phyloP scores from a whole-genome alignment of 1,140 invertebrate species.

The Pseudomyrmex pallidus region DNA sequence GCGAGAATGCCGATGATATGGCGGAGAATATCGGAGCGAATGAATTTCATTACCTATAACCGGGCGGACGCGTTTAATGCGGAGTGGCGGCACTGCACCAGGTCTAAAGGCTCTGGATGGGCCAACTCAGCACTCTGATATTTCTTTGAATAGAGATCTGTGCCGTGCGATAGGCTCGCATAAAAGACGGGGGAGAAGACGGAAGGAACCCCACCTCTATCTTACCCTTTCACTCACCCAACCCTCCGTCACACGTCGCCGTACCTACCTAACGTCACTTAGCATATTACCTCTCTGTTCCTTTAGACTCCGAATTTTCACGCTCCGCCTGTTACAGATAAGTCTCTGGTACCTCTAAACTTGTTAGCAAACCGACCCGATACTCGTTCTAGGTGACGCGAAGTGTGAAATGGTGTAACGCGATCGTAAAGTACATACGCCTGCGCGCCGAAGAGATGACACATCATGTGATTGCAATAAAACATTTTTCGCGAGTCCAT shows the following conservation, averaged over 20 bases:
- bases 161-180: conserved; percentile 73
- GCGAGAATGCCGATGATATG: conserved; percentile 56
- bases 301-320: conserved; percentile 65
- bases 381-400: not conserved
- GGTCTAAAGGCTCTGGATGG: conserved; percentile 61
- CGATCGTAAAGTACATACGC: no score
- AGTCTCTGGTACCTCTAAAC: conserved; percentile 31
- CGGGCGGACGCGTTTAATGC: conserved; percentile 65
- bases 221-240: conserved; percentile 53
- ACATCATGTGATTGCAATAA: no score
- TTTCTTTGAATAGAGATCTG: conserved; percentile 81
- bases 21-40: conserved; percentile 58
- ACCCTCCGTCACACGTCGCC: conserved; percentile 10
- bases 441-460: no score
- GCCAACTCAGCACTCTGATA: conserved; percentile 80
- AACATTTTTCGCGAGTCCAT: not conserved
- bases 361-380: conserved; percentile 8
- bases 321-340: conserved; percentile 60
- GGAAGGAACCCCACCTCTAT: conserved; percentile 65
- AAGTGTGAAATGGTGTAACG: conserved; percentile 39
- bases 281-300: conserved; percentile 39
- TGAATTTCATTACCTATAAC: conserved; percentile 69
- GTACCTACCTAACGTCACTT: conserved; percentile 59
- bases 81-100: conserved; percentile 34
- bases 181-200: conserved; percentile 62